Evolutionary conservation across 2,797 vertebrate genomes (phyloP), one percentile per base, ranked within the genome.

Genomic region (Rhynchonycteris naso): DNA sequence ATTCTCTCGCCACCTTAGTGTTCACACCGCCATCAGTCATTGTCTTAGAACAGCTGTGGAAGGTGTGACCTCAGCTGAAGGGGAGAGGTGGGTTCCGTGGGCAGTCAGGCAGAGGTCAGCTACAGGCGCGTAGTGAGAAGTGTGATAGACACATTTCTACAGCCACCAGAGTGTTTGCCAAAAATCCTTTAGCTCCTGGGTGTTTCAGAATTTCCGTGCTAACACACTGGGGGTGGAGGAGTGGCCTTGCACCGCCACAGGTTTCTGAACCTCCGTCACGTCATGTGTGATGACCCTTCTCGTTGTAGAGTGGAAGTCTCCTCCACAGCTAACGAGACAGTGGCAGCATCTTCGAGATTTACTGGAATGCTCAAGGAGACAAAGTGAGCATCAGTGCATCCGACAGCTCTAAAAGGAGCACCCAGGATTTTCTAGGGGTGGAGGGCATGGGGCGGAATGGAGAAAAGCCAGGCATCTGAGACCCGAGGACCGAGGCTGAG

Each of bases 261-360:
- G 52, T 7, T 54, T 16, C 16, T 54, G 4, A 43, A 7, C 43
- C 43, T 10, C 33, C 58, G 26, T 16, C 0, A 1, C 7, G 0
- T 24, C 14, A 3, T n/a, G 5, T 26, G 21, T 52, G 59, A 28
- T 9, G 30, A 7, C 59, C 15, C 52, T 15, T 15, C 94, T 98
- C 97, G 91, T 98, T 98, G 87, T 97, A 99, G 99, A 99, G 98
- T 13, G 99, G 99, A 83, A 99, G 98, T 88, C 98, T 99, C 96
- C 99, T 99, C 95, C 99, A 99, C 98, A 99, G 99, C 98, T 99
- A 99, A 99, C 98, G 99, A 98, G 99, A 99, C 79, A 99, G 99
- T 0, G 99, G 99, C 5, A 99, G 99, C 86, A 99, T 99, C 96
- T 99, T 99, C 68, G 99, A 99, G 98, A 99, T 99, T 90, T 99